Percentiles rank a stretch among this genome's conserved stretches.
Evolutionary conservation across 2,797 vertebrate genomes (phyloP).

Genomic region (Syngnathus rostellatus): DNA sequence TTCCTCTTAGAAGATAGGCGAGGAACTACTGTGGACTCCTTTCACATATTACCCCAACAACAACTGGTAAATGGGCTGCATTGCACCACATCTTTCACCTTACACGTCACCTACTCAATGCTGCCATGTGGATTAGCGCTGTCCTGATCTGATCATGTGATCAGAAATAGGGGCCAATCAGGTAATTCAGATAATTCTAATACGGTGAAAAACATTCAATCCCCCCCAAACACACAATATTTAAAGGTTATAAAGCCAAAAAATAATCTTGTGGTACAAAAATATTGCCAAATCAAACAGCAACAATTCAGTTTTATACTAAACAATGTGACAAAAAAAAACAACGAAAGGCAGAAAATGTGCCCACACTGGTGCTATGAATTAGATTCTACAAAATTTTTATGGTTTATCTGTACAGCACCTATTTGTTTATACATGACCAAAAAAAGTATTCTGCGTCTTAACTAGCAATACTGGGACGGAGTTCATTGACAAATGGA

Average conservation of each 20-base stretch:
- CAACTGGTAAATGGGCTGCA: neutral
- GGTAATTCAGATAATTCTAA: neutral
- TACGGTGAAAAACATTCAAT: neutral
- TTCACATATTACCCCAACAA: neutral
- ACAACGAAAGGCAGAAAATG: no score
- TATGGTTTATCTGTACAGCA: no score
- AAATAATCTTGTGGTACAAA: no score
- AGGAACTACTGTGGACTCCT: neutral
- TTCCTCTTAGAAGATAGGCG: neutral
- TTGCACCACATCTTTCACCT: neutral
- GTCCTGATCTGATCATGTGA: neutral
- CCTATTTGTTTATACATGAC: no score
- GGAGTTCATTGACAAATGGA: no score
- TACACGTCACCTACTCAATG: neutral
- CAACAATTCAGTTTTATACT: no score
- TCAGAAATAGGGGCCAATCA: neutral
- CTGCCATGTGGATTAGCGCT: neutral
- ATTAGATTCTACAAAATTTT: no score
- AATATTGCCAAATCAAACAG: no score
- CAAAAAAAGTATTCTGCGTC: no score
- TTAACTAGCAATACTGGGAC: no score
- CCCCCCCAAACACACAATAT: neutral
- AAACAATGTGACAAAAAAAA: no score
- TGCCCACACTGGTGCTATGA: no score
- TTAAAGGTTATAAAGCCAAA: neutral